Evolutionary conservation across 2,113 vertebrate genomes (phyloP).

Genomic region (Sander vitreus): DNA sequence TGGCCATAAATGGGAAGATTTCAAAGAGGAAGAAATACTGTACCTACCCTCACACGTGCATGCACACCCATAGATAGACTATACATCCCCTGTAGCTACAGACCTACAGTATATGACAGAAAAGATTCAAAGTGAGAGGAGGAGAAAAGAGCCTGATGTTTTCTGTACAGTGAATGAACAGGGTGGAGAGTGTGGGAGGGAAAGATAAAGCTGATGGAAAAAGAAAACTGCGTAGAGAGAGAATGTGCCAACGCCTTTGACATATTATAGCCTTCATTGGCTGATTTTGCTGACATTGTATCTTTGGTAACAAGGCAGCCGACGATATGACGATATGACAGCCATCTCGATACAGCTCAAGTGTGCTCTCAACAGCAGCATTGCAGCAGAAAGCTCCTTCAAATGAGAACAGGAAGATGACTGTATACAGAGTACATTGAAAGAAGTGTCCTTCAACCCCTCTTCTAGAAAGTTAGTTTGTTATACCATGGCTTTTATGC

Average conservation of each 20-base stretch:
- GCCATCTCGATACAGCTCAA: neutral
- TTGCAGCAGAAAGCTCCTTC: neutral
- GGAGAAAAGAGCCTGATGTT: neutral
- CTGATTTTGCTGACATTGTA: slow-evolving; percentile 33
- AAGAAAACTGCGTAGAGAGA: slow-evolving; percentile 8
- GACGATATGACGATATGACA: neutral
- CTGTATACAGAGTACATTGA: neutral
- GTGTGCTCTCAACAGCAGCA: neutral
- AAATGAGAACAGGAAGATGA: slow-evolving; percentile 3
- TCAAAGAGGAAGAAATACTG: slow-evolving; percentile 56
- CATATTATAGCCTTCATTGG: slow-evolving; percentile 13
- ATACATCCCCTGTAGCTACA: slow-evolving; percentile 17
- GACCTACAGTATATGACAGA: slow-evolving; percentile 11
- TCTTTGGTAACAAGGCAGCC: slow-evolving; percentile 8
- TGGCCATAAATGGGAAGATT: slow-evolving; percentile 42
- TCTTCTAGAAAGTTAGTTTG: neutral
- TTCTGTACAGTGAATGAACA: slow-evolving; percentile 16
- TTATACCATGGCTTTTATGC: neutral
- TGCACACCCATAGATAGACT: neutral
- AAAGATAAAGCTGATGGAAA: slow-evolving; percentile 37
- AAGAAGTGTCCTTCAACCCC: neutral
- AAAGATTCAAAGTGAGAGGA: slow-evolving; percentile 3
- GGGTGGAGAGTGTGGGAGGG: slow-evolving; percentile 43
- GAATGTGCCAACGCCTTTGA: slow-evolving; percentile 31
- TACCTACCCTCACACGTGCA: neutral